Conservation (phyloP, 2,888 invertebrate genomes). For the Limnephilus auricula region DNA sequence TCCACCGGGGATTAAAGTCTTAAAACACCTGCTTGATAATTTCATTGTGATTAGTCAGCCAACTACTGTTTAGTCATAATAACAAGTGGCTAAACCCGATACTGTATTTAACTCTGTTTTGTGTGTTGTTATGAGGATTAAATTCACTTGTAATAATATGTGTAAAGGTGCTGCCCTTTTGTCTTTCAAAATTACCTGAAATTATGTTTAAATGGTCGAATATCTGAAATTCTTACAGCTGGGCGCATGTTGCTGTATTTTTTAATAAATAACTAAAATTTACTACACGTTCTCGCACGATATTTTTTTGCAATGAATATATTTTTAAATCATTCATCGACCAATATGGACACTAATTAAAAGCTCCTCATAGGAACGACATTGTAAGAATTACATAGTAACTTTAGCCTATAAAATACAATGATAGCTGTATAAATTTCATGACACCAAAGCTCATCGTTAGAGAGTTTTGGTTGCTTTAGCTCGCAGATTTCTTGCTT, state of each 20-base stretch:
- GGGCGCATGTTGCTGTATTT: not conserved
- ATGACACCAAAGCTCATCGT: not conserved
- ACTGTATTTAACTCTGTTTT: not conserved
- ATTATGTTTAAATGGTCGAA: conserved; percentile 46
- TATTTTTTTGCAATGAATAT: not conserved
- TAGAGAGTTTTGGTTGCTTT: not conserved
- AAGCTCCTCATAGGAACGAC: not conserved
- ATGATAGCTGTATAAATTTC: not conserved
- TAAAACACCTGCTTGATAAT: conserved; percentile 42
- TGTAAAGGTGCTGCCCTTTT: conserved; percentile 18
- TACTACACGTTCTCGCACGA: not conserved
- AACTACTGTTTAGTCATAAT: conserved; percentile 13
- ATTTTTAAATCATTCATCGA: too few relatives aligned
- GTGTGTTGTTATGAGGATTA: conserved; percentile 19
- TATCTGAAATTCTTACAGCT: not conserved
- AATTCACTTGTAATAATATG: not conserved
- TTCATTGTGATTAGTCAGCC: conserved; percentile 12
- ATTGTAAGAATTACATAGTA: not conserved
- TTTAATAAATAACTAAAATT: not conserved
- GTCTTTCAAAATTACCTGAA: conserved; percentile 30
- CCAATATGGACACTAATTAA: not conserved
- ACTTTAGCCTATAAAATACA: not conserved
- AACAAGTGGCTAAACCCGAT: not conserved
- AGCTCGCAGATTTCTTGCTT: not conserved
- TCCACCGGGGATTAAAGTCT: conserved; percentile 13